Conservation (phyloP, 2,888 invertebrate species). For the Parnassius smintheus region DNA sequence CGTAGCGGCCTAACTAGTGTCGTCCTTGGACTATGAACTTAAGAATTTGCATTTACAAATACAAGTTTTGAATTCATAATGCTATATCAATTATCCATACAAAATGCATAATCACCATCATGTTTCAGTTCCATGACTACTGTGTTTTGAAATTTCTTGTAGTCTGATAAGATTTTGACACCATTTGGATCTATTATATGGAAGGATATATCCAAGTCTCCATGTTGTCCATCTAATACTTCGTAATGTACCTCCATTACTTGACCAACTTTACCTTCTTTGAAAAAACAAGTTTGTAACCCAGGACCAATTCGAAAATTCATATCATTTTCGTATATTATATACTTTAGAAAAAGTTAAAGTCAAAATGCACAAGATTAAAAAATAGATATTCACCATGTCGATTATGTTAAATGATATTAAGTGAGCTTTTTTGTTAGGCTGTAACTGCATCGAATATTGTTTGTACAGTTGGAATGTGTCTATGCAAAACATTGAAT, state of each 20-base stretch:
- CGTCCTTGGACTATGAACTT: constrained; percentile 83
- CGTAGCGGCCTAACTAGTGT: constrained; percentile 84
- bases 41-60: constrained; percentile 87
- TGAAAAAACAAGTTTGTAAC: constrained; percentile 60
- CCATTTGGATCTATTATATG: constrained; percentile 84
- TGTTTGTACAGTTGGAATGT: constrained; percentile 44
- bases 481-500: not conserved
- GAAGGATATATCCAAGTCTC: constrained; percentile 91
- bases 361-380: constrained; percentile 27
- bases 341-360: constrained; percentile 36
- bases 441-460: constrained; percentile 8
- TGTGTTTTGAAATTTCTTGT: constrained; percentile 85
- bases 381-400: constrained; percentile 32
- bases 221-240: constrained; percentile 90
- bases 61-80: constrained; percentile 90
- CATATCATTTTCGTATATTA: constrained; percentile 57
- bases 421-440: constrained; percentile 13
- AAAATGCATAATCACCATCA: constrained; percentile 90
- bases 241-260: constrained; percentile 70
- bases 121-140: constrained; percentile 82
- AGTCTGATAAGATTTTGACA: constrained; percentile 82
- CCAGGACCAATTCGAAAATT: constrained; percentile 67
- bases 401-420: constrained; percentile 4
- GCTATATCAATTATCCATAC: constrained; percentile 93
- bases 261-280: constrained; percentile 58